Evolutionary conservation across 1,140 invertebrate species (phyloP).

Genomic region (Piezodorus guildinii): DNA sequence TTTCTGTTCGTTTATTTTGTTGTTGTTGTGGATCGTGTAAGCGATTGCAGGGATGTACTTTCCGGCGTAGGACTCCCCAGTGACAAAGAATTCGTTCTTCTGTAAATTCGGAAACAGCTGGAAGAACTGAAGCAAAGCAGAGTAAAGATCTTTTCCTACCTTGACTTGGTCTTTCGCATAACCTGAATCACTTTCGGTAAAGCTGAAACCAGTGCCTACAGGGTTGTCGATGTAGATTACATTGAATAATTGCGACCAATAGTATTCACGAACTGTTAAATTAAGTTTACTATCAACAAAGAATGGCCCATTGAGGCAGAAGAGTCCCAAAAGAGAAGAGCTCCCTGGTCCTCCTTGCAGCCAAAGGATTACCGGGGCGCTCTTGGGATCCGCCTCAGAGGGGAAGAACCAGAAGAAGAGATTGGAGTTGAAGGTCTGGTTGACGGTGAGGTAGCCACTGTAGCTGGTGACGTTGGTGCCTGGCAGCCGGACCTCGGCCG

Average conservation of each 20-base stretch:
- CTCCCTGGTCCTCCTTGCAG: conserved; percentile 66
- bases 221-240: conserved; percentile 72
- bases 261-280: conserved; percentile 36
- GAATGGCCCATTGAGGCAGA: conserved; percentile 72
- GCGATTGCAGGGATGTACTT: conserved; percentile 42
- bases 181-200: conserved; percentile 19
- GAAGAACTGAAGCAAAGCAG: conserved; percentile 57
- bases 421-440: conserved; percentile 52
- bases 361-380: conserved; percentile 57
- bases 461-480: conserved; percentile 32
- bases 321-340: conserved; percentile 69
- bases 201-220: conserved; percentile 27
- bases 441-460: conserved; percentile 59
- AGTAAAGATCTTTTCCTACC: conserved; percentile 53
- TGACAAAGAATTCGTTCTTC: conserved; percentile 29
- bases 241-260: conserved; percentile 48
- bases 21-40: conserved; percentile 41
- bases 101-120: conserved; percentile 39
- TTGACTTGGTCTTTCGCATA: neutral
- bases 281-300: conserved; percentile 24
- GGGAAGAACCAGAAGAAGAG: conserved; percentile 87
- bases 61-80: conserved; percentile 46
- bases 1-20: conserved; percentile 42
- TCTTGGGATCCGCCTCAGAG: conserved; percentile 38
- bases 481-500: conserved; percentile 22